These are phyloP conservation scores for Scomber colias DNA, from an alignment of 2,113 vertebrate species.

Conservation along the genomic window DNA sequence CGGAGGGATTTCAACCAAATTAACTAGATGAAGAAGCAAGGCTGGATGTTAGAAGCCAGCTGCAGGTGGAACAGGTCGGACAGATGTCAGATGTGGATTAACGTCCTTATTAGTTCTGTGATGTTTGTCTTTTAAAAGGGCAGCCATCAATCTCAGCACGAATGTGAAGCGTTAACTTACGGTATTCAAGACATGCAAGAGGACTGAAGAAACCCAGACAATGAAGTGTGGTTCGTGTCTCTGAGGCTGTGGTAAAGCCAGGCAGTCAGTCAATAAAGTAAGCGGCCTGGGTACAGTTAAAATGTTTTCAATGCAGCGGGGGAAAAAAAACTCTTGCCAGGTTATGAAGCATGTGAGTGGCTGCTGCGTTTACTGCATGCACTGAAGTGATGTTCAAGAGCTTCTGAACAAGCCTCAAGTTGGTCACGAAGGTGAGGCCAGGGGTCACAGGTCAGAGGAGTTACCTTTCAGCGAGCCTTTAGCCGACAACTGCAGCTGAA, in stretches of 20 bases:
- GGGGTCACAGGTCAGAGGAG: constrained; percentile 11
- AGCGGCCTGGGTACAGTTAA: neutral
- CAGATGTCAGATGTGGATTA: neutral
- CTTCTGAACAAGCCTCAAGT: neutral
- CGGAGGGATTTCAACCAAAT: neutral
- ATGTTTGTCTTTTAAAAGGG: neutral
- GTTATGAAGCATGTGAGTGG: neutral
- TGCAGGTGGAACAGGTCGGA: neutral
- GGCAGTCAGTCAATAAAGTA: neutral
- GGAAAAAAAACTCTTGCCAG: too few species aligned
- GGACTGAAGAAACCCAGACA: neutral
- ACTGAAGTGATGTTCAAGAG: neutral
- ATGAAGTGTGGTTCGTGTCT: neutral
- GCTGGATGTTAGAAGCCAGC: neutral
- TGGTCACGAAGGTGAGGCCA: neutral
- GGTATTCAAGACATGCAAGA: constrained; percentile 4
- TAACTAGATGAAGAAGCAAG: neutral
- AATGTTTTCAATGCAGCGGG: neutral
- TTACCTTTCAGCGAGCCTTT: constrained; percentile 85
- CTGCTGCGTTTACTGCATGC: constrained; percentile 35
- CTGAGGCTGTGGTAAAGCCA: neutral
- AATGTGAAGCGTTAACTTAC: neutral
- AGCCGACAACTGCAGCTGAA: constrained; percentile 85
- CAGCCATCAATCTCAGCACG: neutral
- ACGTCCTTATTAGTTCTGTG: neutral